Percentiles rank a stretch among this genome's conserved stretches.
These are phyloP conservation scores for Myathropa florea DNA, from an alignment of 2,888 invertebrate genomes.

Conservation along the genomic window DNA sequence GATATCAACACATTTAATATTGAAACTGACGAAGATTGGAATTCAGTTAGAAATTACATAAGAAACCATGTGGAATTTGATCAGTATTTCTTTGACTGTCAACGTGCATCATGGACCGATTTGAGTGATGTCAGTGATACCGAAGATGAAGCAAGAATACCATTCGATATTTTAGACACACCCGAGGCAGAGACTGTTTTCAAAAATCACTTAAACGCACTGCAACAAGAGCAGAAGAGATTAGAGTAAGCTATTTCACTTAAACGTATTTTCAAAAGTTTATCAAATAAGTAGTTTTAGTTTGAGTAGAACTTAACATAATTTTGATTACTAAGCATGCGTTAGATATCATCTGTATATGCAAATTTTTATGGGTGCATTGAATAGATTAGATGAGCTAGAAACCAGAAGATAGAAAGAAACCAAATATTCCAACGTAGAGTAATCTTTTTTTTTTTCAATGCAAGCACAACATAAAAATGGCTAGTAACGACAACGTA, in stretches of 20 bases:
- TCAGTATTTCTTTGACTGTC: slow-evolving; percentile 93
- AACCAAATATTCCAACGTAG: too few species aligned
- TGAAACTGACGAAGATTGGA: slow-evolving; percentile 89
- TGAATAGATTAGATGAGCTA: neutral
- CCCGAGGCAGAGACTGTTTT: slow-evolving; percentile 96
- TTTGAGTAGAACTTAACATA: neutral
- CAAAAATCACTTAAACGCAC: slow-evolving; percentile 93
- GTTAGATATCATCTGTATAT: too few species aligned
- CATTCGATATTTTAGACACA: slow-evolving; percentile 94
- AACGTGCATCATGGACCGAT: slow-evolving; percentile 89
- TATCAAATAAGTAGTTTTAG: neutral
- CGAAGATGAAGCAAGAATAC: slow-evolving; percentile 89
- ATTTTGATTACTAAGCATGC: neutral
- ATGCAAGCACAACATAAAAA: too few species aligned
- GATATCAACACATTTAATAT: slow-evolving; percentile 85
- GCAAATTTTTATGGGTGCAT: neutral
- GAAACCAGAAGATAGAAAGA: too few species aligned
- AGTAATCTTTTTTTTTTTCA: neutral
- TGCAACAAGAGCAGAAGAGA: slow-evolving; percentile 95
- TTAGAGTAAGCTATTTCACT: slow-evolving; percentile 87
- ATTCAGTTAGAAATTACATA: slow-evolving; percentile 91
- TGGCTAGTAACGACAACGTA: too few species aligned
- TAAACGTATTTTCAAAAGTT: neutral
- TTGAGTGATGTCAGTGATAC: slow-evolving; percentile 84
- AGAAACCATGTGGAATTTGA: slow-evolving; percentile 96